Percentiles rank a stretch among this genome's conserved stretches.
Evolutionary conservation across 1,140 invertebrate genomes (phyloP).

Genomic region (Lepidurus packardi): DNA sequence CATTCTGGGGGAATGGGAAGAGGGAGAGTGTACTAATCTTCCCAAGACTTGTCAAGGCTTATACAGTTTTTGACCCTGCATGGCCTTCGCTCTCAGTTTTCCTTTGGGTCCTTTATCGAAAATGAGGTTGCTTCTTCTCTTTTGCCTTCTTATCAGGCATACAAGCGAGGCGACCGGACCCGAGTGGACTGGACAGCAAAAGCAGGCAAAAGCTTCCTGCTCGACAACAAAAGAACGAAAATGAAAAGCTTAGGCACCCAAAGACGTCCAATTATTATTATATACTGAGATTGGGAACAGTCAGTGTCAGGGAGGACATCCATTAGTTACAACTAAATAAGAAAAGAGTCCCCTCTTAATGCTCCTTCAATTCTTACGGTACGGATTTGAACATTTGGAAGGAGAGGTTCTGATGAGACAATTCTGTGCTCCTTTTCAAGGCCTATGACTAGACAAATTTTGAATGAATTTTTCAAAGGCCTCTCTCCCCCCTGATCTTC

Average conservation of each 20-base stretch:
- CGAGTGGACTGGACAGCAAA: not conserved
- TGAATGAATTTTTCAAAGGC: not conserved
- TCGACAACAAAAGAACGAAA: not conserved
- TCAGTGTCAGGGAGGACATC: not conserved
- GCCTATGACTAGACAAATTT: slow-evolving; percentile 1
- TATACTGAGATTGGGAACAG: not conserved
- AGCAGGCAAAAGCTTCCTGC: not conserved
- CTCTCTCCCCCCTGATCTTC: not conserved
- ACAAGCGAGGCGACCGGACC: not conserved
- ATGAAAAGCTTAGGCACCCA: not conserved
- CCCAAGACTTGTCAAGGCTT: not conserved
- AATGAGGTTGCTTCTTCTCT: slow-evolving; percentile 9
- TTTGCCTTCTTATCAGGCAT: not conserved
- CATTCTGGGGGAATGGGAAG: too few species aligned
- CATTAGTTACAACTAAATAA: not conserved
- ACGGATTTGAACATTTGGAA: not conserved
- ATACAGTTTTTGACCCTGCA: not conserved
- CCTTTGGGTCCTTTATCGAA: slow-evolving; percentile 8
- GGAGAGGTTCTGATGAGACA: not conserved
- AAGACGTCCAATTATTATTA: not conserved
- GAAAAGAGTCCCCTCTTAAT: not conserved
- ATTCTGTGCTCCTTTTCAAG: not conserved
- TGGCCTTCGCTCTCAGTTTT: not conserved
- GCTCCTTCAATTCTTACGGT: not conserved
- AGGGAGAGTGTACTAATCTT: not conserved